Evolutionary conservation across 2,888 invertebrate genomes (phyloP).

Genomic region (Chalcis sispes): DNA sequence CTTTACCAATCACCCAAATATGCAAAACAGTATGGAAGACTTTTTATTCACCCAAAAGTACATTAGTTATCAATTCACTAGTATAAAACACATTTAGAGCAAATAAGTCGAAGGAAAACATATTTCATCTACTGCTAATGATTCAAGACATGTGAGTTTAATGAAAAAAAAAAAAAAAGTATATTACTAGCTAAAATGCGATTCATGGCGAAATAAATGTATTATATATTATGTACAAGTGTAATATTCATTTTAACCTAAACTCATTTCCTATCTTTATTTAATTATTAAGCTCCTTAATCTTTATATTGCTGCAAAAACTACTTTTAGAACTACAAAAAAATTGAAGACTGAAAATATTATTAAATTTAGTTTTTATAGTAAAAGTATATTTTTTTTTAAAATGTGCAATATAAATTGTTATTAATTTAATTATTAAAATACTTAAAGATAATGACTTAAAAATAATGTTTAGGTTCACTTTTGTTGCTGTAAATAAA

Average conservation of each 20-base stretch:
- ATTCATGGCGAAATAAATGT: conserved; percentile 56
- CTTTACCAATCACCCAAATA: conserved; percentile 43
- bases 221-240: conserved; percentile 50
- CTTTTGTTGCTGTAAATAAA: too few relatives aligned
- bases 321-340: too few relatives aligned
- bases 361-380: too few relatives aligned
- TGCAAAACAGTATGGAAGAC: conserved; percentile 40
- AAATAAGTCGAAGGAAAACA: conserved; percentile 37
- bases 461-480: too few relatives aligned
- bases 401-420: too few relatives aligned
- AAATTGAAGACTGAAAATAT: too few relatives aligned
- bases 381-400: too few relatives aligned
- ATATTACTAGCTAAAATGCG: conserved; percentile 51
- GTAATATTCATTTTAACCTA: conserved; percentile 12
- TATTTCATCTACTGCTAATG: conserved; percentile 50
- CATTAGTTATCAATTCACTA: conserved; percentile 47
- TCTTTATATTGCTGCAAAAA: too few relatives aligned
- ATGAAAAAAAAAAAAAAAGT: conserved; percentile 47
- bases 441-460: too few relatives aligned
- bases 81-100: conserved; percentile 48
- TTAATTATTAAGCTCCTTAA: conserved; percentile 3
- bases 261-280: conserved; percentile 10
- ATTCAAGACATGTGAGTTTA: conserved; percentile 47
- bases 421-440: too few relatives aligned
- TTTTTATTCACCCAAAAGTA: conserved; percentile 45